These are phyloP conservation scores for Luperina testacea DNA, from an alignment of 2,888 invertebrate genomes.

Conservation along the genomic window DNA sequence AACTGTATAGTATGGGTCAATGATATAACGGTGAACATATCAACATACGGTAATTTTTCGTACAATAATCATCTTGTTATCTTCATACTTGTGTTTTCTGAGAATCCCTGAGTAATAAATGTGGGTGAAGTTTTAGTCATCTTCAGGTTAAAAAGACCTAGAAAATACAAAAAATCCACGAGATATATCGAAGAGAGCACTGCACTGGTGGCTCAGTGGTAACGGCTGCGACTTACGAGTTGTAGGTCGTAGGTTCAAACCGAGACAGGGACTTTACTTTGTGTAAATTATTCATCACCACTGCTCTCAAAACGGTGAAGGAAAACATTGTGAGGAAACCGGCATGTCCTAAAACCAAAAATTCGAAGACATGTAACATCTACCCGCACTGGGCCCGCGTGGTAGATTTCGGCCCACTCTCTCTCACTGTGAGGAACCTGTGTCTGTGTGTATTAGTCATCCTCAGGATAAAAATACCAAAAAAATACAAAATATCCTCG, in stretches of 20 bases:
- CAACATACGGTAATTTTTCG: constrained; percentile 5
- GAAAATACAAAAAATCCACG: constrained; percentile 19
- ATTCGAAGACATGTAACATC: too few relatives aligned
- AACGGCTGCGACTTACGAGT: too few relatives aligned
- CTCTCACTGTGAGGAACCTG: too few relatives aligned
- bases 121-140: constrained; percentile 35
- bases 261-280: too few relatives aligned
- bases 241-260: too few relatives aligned
- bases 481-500: constrained; percentile 19
- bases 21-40: constrained; percentile 28
- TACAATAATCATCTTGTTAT: constrained; percentile 30
- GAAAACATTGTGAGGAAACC: too few relatives aligned
- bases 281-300: too few relatives aligned
- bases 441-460: constrained; percentile 27
- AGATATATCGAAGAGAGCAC: background rate
- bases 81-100: constrained; percentile 29
- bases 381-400: too few relatives aligned
- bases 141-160: constrained; percentile 24
- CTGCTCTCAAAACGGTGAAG: too few relatives aligned
- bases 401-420: too few relatives aligned
- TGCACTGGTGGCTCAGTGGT: too few relatives aligned
- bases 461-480: constrained; percentile 24
- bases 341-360: too few relatives aligned
- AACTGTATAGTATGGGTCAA: constrained; percentile 44
- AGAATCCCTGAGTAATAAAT: constrained; percentile 25